Percentiles rank a stretch among this genome's conserved stretches.
Conservation (phyloP, 1,140 invertebrate species). For the Cydia fagiglandana region DNA sequence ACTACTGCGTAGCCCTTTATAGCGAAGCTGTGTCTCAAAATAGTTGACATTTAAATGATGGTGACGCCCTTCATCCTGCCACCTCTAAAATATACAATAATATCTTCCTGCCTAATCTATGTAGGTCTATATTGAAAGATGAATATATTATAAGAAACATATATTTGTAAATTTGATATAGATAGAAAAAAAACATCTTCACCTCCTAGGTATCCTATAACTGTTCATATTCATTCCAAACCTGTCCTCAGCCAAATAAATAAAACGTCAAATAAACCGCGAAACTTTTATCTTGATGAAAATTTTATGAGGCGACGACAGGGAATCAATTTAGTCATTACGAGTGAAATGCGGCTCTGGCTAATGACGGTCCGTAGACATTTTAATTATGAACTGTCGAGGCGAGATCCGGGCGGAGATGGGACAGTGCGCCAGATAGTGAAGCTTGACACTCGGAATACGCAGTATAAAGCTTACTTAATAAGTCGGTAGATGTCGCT, state of each 20-base stretch:
- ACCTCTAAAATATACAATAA: no score
- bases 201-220: background rate
- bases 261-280: slow-evolving; percentile 30
- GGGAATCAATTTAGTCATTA: slow-evolving; percentile 73
- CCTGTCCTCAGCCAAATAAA: slow-evolving; percentile 30
- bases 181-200: background rate
- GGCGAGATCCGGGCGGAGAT: slow-evolving; percentile 39
- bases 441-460: no score
- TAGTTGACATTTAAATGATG: no score
- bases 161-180: background rate
- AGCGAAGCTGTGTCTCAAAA: no score
- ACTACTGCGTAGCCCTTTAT: no score
- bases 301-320: slow-evolving; percentile 54
- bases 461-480: no score
- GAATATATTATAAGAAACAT: no score
- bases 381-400: slow-evolving; percentile 76
- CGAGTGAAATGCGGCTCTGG: slow-evolving; percentile 49
- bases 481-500: no score
- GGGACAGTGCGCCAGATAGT: background rate
- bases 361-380: slow-evolving; percentile 65
- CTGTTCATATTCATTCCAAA: background rate
- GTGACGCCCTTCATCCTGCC: no score
- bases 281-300: slow-evolving; percentile 44
- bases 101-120: no score
- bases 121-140: no score